phyloP scores from a whole-genome alignment of 2,797 vertebrate species.

The Distichodus sexfasciatus region DNA sequence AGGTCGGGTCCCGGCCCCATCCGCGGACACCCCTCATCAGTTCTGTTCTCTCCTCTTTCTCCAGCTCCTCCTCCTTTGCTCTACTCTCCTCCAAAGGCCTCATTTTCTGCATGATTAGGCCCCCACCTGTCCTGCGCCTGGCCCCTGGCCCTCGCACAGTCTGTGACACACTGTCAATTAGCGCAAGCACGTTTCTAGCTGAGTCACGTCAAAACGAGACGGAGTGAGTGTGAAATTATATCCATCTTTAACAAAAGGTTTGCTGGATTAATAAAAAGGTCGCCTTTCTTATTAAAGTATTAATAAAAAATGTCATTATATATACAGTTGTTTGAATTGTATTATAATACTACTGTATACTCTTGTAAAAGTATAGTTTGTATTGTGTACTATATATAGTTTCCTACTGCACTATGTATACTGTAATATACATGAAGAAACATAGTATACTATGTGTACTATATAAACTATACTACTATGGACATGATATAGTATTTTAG shows the following conservation, averaged over 20 bases:
- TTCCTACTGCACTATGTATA: too few species aligned
- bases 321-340: too few species aligned
- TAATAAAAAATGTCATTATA: too few species aligned
- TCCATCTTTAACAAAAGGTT: neutral
- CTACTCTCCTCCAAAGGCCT: slow-evolving; percentile 69
- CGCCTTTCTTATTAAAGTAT: too few species aligned
- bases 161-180: slow-evolving; percentile 65
- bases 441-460: too few species aligned
- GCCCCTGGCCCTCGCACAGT: slow-evolving; percentile 38
- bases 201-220: slow-evolving; percentile 56
- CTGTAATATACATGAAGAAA: too few species aligned
- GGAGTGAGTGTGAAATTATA: slow-evolving; percentile 1
- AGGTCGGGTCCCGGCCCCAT: slow-evolving; percentile 21
- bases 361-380: too few species aligned
- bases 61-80: slow-evolving; percentile 55
- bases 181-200: slow-evolving; percentile 61
- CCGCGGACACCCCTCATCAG: slow-evolving; percentile 68
- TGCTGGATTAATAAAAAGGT: too few species aligned
- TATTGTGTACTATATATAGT: too few species aligned
- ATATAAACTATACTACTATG: too few species aligned
- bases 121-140: slow-evolving; percentile 70
- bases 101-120: slow-evolving; percentile 82
- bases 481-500: too few species aligned
- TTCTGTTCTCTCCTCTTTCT: slow-evolving; percentile 42
- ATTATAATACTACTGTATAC: too few species aligned